phyloP scores from a whole-genome alignment of 2,797 vertebrate species.

The Enteromius fasciolatus region DNA sequence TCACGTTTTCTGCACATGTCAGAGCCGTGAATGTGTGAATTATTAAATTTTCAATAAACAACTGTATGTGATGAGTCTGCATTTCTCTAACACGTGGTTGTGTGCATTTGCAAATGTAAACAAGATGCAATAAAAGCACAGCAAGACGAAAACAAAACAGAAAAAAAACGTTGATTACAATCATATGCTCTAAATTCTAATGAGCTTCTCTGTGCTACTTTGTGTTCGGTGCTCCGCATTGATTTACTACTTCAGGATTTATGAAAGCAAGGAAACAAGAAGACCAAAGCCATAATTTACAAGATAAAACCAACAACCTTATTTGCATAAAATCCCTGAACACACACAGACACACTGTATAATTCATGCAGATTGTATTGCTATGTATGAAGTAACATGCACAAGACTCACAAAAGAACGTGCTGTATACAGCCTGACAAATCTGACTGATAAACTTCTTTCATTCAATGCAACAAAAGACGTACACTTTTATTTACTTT shows the following conservation, averaged over 20 bases:
- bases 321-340: conserved; percentile 77
- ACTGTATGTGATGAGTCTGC: conserved; percentile 55
- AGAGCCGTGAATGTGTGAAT: conserved; percentile 52
- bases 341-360: neutral
- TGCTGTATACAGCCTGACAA: neutral
- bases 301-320: conserved; percentile 74
- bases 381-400: neutral
- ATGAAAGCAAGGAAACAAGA: conserved; percentile 71
- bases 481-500: neutral
- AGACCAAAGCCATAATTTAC: conserved; percentile 78
- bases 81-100: conserved; percentile 43
- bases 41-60: conserved; percentile 59
- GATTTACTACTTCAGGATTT: conserved; percentile 82
- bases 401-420: neutral
- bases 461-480: neutral
- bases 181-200: conserved; percentile 72
- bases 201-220: conserved; percentile 74
- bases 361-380: conserved; percentile 21
- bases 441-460: neutral
- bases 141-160: conserved; percentile 55
- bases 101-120: conserved; percentile 42
- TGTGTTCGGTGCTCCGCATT: conserved; percentile 66
- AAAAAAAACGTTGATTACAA: conserved; percentile 70
- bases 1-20: conserved; percentile 37
- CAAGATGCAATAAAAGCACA: conserved; percentile 60